Evolutionary conservation across 2,888 invertebrate genomes (phyloP).

Genomic region (Ceraclea dissimilis): DNA sequence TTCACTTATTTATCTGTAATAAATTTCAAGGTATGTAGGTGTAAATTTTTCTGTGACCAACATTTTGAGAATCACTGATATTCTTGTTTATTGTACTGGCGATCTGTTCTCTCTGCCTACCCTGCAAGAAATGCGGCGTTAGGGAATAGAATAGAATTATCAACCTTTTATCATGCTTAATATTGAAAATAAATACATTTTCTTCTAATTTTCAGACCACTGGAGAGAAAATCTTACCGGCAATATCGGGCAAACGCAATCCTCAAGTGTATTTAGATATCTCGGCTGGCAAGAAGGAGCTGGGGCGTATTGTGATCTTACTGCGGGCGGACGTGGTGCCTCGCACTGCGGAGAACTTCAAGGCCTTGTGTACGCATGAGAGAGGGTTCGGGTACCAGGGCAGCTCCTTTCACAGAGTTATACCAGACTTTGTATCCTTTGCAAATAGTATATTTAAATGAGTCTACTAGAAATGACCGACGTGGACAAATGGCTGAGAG

Average conservation of each 20-base stretch:
- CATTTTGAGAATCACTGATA: no score
- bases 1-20: no score
- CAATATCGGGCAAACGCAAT: conserved; percentile 45
- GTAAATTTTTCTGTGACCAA: no score
- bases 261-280: conserved; percentile 96
- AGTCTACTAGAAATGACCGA: not conserved
- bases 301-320: conserved; percentile 88
- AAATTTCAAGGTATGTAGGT: no score
- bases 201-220: conserved; percentile 17
- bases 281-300: conserved; percentile 78
- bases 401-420: conserved; percentile 84
- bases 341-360: conserved; percentile 89
- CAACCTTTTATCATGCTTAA: no score
- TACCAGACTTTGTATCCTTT: conserved; percentile 95
- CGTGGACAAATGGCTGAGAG: no score
- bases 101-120: no score
- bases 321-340: conserved; percentile 90
- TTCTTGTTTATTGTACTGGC: not conserved
- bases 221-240: conserved; percentile 32
- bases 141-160: no score
- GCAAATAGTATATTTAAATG: not conserved
- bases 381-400: conserved; percentile 95
- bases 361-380: conserved; percentile 89
- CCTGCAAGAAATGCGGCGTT: no score
- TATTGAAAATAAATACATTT: not conserved